Percentiles rank a stretch among this genome's conserved stretches.
These are phyloP conservation scores for Antrozous pallidus DNA, from an alignment of 2,797 vertebrate species.

Conservation along the genomic window DNA sequence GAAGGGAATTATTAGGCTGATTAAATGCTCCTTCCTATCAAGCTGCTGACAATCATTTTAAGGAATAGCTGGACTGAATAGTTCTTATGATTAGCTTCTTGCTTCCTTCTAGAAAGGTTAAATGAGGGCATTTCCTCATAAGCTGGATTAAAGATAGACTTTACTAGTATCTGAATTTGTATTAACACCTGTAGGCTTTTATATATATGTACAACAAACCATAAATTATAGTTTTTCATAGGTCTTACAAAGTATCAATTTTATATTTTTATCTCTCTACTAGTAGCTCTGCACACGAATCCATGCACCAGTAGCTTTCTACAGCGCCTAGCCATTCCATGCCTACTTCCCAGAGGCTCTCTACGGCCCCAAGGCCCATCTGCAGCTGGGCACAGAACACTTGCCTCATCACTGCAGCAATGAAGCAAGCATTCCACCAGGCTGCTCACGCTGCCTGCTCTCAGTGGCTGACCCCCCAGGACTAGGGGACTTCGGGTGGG, in stretches of 20 bases:
- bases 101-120: background rate
- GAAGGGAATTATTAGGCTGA: background rate
- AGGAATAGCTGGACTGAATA: background rate
- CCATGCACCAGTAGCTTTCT: too few species aligned
- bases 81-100: background rate
- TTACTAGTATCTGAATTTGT: background rate
- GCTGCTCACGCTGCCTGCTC: too few species aligned
- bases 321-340: too few species aligned
- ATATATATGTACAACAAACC: background rate
- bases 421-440: too few species aligned
- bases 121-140: background rate
- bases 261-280: constrained; percentile 23
- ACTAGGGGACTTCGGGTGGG: too few species aligned
- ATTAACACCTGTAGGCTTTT: background rate
- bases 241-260: background rate
- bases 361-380: too few species aligned
- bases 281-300: too few species aligned
- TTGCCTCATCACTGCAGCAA: too few species aligned
- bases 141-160: background rate
- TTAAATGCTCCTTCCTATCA: background rate
- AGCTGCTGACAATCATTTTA: background rate
- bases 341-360: too few species aligned
- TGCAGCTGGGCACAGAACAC: accelerated
- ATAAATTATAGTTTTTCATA: background rate
- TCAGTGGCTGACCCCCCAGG: too few species aligned